Evolutionary conservation across 2,888 invertebrate species (phyloP).

Genomic region (Zhengitettix transpicula): DNA sequence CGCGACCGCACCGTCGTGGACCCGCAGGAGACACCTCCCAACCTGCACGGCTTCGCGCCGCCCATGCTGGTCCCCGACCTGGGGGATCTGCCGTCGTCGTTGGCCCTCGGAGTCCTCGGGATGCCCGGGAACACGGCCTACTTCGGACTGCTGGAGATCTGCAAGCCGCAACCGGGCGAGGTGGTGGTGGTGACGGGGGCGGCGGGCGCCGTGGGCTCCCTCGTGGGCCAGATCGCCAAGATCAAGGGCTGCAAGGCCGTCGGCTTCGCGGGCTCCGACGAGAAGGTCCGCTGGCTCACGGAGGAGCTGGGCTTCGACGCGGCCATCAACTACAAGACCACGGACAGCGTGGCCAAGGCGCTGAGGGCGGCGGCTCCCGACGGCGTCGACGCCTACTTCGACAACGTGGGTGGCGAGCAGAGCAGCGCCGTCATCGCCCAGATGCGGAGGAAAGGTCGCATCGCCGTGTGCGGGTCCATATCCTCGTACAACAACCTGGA

Average conservation of each 20-base stretch:
- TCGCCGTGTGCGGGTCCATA: conserved; percentile 50
- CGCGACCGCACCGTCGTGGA: conserved; percentile 37
- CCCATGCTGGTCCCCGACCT: conserved; percentile 16
- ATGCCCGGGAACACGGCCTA: conserved; percentile 44
- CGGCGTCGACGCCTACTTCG: conserved; percentile 59
- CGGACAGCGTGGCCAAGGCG: conserved; percentile 29
- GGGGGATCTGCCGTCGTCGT: conserved; percentile 20
- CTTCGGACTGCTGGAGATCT: conserved; percentile 55
- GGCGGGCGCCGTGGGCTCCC: conserved; percentile 29
- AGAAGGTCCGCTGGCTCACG: conserved; percentile 50
- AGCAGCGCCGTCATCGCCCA: conserved; percentile 38
- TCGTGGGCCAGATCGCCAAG: conserved; percentile 30
- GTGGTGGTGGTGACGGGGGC: conserved; percentile 36
- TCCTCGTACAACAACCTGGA: conserved; percentile 38
- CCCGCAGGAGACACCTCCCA: conserved; percentile 11
- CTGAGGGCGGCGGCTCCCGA: conserved; percentile 44
- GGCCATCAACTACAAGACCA: conserved; percentile 55
- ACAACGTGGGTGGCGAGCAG: conserved; percentile 56
- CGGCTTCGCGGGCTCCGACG: conserved; percentile 54
- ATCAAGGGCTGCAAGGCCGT: conserved; percentile 50
- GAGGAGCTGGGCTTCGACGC: conserved; percentile 49
- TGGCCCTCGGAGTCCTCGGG: conserved; percentile 21
- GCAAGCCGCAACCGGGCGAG: conserved; percentile 52
- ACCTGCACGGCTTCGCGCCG: neutral
- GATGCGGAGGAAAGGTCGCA: conserved; percentile 42